phyloP scores from a whole-genome alignment of 92 coral and sea anemone genomes.

The Palythoa caribaeorum region DNA sequence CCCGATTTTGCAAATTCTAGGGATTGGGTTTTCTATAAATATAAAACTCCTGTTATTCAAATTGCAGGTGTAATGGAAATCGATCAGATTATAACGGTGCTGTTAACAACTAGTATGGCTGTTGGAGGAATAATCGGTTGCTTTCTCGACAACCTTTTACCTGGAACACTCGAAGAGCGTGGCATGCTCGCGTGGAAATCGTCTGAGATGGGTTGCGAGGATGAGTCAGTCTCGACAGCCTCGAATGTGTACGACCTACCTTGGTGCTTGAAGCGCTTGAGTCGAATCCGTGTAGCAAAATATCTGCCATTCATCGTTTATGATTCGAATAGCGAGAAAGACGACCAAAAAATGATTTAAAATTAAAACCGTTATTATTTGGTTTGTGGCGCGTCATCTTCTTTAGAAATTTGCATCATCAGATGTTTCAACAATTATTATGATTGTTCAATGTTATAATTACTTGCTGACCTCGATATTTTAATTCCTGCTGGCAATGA shows the following conservation, averaged over 20 bases:
- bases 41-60: too few relatives aligned
- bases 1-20: too few relatives aligned
- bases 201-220: background rate
- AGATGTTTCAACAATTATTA: too few relatives aligned
- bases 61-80: background rate
- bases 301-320: constrained; percentile 15
- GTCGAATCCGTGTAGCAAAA: constrained; percentile 16
- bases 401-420: too few relatives aligned
- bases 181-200: constrained; percentile 67
- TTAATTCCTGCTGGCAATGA: too few relatives aligned
- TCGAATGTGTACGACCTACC: constrained; percentile 58
- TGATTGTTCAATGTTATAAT: too few relatives aligned
- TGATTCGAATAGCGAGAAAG: background rate
- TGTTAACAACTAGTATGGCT: constrained; percentile 81
- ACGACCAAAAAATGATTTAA: too few relatives aligned
- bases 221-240: background rate
- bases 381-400: too few relatives aligned
- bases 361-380: too few relatives aligned
- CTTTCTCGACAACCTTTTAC: constrained; percentile 72
- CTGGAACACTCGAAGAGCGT: constrained; percentile 84
- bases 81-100: constrained; percentile 79
- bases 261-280: constrained; percentile 20
- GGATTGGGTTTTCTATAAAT: too few relatives aligned
- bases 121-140: constrained; percentile 70
- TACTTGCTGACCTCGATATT: too few relatives aligned